Evolutionary conservation across 2,888 invertebrate genomes (phyloP).

Genomic region (Lochmaea capreae): DNA sequence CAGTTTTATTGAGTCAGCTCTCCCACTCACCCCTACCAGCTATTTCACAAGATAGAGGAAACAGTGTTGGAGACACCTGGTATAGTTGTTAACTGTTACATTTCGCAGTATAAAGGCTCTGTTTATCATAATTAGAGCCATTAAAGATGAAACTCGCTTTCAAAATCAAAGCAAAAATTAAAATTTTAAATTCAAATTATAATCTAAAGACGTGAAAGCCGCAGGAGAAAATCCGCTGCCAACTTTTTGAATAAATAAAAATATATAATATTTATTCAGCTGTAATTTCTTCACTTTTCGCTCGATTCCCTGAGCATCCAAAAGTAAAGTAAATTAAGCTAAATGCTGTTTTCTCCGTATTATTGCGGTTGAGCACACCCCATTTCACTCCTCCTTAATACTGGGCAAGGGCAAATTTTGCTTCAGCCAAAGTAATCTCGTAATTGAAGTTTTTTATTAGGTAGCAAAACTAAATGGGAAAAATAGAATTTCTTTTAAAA

Average conservation of each 20-base stretch:
- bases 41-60: no score
- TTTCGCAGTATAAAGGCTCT: neutral
- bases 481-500: neutral
- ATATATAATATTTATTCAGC: constrained; percentile 34
- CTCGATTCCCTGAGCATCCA: constrained; percentile 7
- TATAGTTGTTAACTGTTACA: no score
- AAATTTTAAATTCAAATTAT: constrained; percentile 27
- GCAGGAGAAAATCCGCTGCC: constrained; percentile 11
- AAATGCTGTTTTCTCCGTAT: constrained; percentile 28
- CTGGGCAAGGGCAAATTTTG: neutral
- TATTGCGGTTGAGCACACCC: constrained; percentile 25
- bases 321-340: constrained; percentile 29
- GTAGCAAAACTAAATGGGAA: neutral
- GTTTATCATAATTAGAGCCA: constrained; percentile 10
- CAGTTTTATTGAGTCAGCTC: no score
- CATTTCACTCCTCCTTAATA: constrained; percentile 28
- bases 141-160: constrained; percentile 20
- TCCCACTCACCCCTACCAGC: no score
- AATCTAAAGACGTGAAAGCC: constrained; percentile 20
- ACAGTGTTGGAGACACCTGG: no score
- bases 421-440: constrained; percentile 8
- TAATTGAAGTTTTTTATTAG: constrained; percentile 9
- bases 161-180: constrained; percentile 22
- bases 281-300: constrained; percentile 24
- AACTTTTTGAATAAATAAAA: constrained; percentile 37